Conservation (phyloP, 2,113 vertebrate genomes). For the Xiphophorus hellerii region DNA sequence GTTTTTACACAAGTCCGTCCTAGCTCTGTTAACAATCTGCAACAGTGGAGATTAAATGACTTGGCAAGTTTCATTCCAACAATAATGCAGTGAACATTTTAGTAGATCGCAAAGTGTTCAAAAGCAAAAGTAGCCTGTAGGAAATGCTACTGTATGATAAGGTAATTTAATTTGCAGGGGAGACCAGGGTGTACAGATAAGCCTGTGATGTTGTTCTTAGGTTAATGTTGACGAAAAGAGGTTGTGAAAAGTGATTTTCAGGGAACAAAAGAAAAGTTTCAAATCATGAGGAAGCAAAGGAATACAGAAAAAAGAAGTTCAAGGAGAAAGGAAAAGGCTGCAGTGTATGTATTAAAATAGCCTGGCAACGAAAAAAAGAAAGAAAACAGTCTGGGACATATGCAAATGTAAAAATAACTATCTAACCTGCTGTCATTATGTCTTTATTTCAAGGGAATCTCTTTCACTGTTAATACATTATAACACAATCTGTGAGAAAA, state of each 20-base stretch:
- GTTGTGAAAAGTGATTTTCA: background rate
- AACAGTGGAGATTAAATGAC: conserved; percentile 9
- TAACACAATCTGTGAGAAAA: background rate
- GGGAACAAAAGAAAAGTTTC: background rate
- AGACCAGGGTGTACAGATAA: background rate
- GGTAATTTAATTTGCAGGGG: background rate
- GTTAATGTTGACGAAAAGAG: background rate
- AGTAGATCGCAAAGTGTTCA: background rate
- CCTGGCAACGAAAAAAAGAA: background rate
- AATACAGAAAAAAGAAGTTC: background rate
- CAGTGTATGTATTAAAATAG: background rate
- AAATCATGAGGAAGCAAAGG: background rate
- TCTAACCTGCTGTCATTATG: background rate
- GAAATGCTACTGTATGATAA: background rate
- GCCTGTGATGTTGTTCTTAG: background rate
- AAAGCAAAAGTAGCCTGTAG: background rate
- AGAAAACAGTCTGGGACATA: background rate
- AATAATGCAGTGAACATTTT: background rate
- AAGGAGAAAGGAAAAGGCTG: background rate
- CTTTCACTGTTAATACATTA: background rate
- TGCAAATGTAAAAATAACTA: background rate
- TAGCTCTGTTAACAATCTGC: conserved; percentile 16
- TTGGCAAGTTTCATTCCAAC: conserved; percentile 1
- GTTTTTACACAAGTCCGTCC: conserved; percentile 35
- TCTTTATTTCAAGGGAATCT: background rate